phyloP scores from a whole-genome alignment of 2,888 invertebrate genomes.

The Linnaemya vulpina region DNA sequence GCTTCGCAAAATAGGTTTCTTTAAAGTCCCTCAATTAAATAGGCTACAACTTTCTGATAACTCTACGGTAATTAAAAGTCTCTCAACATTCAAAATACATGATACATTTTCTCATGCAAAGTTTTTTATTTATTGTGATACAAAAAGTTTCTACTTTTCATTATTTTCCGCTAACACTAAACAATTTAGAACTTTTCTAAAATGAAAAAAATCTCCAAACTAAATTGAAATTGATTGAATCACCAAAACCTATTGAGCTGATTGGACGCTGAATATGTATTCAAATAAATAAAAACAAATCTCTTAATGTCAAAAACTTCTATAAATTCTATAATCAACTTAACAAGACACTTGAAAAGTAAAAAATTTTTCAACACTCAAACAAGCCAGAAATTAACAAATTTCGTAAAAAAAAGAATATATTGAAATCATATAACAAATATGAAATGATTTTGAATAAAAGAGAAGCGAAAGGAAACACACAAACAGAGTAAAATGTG shows the following conservation, averaged over 20 bases:
- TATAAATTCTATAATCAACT: conserved; percentile 67
- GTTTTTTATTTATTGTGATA: too few relatives aligned
- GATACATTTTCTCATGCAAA: too few relatives aligned
- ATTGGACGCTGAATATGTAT: conserved; percentile 33
- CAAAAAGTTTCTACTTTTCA: neutral
- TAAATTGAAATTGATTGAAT: conserved; percentile 56
- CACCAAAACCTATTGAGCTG: conserved; percentile 36
- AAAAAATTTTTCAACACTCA: conserved; percentile 20
- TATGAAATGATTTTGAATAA: conserved; percentile 31
- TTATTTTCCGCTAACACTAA: neutral
- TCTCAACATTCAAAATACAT: too few relatives aligned
- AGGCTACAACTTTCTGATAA: too few relatives aligned
- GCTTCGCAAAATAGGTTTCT: too few relatives aligned
- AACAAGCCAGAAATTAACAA: neutral
- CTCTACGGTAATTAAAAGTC: too few relatives aligned
- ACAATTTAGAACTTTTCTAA: neutral
- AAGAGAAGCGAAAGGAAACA: neutral
- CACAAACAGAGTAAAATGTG: neutral
- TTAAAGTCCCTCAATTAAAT: too few relatives aligned
- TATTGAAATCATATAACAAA: conserved; percentile 16
- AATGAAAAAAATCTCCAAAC: conserved; percentile 16
- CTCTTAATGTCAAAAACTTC: conserved; percentile 50
- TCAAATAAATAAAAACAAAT: conserved; percentile 37
- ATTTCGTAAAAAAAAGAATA: conserved; percentile 9
- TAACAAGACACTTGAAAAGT: conserved; percentile 67